Conservation (phyloP, 2,888 invertebrate species). For the Dorcus hopei region DNA sequence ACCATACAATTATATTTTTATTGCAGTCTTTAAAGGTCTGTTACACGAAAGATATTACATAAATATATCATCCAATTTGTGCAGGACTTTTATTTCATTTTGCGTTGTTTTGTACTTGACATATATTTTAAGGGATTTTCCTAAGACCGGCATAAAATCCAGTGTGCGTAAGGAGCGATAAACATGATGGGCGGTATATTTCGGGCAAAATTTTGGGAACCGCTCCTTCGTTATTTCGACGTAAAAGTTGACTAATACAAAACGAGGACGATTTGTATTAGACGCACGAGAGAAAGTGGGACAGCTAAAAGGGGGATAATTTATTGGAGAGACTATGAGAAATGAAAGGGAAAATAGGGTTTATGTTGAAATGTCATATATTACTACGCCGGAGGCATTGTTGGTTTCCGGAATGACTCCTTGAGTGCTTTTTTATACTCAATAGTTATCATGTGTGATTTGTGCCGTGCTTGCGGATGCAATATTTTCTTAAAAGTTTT, state of each 20-base stretch:
- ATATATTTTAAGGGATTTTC: no score
- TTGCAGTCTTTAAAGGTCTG: no score
- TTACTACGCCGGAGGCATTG: constrained; percentile 34
- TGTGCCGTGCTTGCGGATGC: constrained; percentile 14
- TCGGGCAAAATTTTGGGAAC: neutral
- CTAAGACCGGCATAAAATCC: no score
- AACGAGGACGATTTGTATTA: constrained; percentile 12
- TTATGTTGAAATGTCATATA: constrained; percentile 41
- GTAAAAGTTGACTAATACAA: constrained; percentile 14
- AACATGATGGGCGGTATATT: neutral
- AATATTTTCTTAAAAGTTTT: neutral
- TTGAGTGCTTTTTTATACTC: constrained; percentile 30
- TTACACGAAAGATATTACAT: no score
- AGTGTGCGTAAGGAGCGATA: neutral
- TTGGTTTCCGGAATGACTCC: constrained; percentile 29
- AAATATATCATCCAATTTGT: no score
- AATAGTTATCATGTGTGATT: constrained; percentile 19
- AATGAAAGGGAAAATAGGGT: constrained; percentile 45
- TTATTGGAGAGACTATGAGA: constrained; percentile 41
- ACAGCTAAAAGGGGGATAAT: constrained; percentile 25
- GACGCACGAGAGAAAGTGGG: constrained; percentile 10
- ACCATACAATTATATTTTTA: no score
- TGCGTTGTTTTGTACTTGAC: neutral
- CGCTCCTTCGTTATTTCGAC: constrained; percentile 20
- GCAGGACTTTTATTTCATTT: neutral